phyloP scores from a whole-genome alignment of 2,888 invertebrate genomes.

The Drosophila niveifrons region DNA sequence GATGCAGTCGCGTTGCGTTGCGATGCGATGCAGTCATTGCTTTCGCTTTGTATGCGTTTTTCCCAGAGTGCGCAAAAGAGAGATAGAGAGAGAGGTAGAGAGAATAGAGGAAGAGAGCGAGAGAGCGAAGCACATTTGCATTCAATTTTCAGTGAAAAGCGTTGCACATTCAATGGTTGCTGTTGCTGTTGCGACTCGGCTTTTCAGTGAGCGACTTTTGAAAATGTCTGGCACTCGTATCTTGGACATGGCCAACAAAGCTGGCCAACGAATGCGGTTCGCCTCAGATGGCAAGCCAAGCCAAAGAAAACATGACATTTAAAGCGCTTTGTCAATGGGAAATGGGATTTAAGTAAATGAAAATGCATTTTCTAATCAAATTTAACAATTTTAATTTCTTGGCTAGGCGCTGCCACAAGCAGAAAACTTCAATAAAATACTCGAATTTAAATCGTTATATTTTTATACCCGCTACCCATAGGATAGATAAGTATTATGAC shows the following conservation, averaged over 20 bases:
- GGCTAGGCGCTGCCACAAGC: background rate
- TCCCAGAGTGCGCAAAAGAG: background rate
- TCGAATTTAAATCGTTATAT: background rate
- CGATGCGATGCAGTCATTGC: slow-evolving; percentile 20
- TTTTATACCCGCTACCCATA: background rate
- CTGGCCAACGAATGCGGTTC: slow-evolving; percentile 55
- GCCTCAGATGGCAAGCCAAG: slow-evolving; percentile 25
- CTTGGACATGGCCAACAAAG: slow-evolving; percentile 46
- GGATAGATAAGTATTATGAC: too few relatives aligned
- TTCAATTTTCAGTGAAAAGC: slow-evolving; percentile 67
- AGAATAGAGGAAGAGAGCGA: background rate
- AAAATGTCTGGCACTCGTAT: slow-evolving; percentile 31
- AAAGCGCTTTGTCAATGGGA: slow-evolving; percentile 19
- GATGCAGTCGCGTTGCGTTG: slow-evolving; percentile 21
- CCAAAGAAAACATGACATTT: slow-evolving; percentile 18
- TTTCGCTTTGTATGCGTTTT: slow-evolving; percentile 17
- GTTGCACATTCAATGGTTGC: slow-evolving; percentile 63
- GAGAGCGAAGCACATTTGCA: slow-evolving; percentile 24
- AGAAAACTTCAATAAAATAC: background rate
- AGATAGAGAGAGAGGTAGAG: background rate
- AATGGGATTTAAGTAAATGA: slow-evolving; percentile 11
- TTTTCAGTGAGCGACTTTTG: slow-evolving; percentile 45
- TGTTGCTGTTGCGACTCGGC: slow-evolving; percentile 19
- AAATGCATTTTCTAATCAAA: slow-evolving; percentile 23
- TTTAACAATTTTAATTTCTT: slow-evolving; percentile 5